Conservation (phyloP, 1,140 invertebrate genomes). For the Atta cephalotes region DNA sequence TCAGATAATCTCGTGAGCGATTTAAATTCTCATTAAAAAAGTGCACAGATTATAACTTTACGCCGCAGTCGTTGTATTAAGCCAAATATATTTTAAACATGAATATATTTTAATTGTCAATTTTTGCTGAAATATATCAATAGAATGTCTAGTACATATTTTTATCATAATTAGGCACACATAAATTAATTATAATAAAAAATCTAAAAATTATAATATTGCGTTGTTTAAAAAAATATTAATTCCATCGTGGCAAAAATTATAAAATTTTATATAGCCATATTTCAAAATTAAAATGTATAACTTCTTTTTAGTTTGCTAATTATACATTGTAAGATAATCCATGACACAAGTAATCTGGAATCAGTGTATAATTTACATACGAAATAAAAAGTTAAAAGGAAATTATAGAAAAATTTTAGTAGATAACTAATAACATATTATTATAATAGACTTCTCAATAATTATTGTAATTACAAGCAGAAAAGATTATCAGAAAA, state of each 20-base stretch:
- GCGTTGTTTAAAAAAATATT: neutral
- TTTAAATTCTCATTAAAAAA: conserved; percentile 57
- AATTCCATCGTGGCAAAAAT: neutral
- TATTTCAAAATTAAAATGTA: neutral
- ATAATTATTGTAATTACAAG: neutral
- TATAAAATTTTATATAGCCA: neutral
- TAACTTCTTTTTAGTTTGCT: neutral
- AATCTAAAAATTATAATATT: conserved; percentile 17
- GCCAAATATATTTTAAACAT: neutral
- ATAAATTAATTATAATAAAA: neutral
- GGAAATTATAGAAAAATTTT: neutral
- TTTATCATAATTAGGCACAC: neutral
- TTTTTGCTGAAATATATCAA: conserved; percentile 10
- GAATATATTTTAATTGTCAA: conserved; percentile 31
- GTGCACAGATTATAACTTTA: neutral
- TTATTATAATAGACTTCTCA: neutral
- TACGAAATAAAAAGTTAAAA: neutral
- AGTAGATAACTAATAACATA: neutral
- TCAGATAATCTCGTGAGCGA: neutral
- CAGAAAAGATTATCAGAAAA: neutral
- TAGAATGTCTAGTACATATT: conserved; percentile 1
- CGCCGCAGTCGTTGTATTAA: too few relatives aligned
- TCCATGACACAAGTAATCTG: neutral
- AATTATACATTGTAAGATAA: neutral
- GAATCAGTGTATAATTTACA: neutral